These are phyloP conservation scores for Artibeus lituratus DNA, from an alignment of 2,797 vertebrate genomes.

Conservation along the genomic window DNA sequence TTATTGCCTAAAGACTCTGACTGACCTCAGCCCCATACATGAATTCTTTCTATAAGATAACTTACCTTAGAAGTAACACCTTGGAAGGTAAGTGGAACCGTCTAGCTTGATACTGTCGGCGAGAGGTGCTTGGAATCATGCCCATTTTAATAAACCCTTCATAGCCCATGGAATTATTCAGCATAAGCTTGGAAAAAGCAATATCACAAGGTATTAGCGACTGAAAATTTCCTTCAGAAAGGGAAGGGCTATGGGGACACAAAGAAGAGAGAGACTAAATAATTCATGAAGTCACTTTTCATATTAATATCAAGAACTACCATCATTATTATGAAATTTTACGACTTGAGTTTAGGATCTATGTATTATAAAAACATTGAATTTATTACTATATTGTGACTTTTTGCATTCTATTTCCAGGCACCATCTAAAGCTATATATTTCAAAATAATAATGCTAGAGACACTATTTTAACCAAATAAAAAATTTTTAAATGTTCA, in stretches of 20 bases:
- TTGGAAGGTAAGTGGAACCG: neutral
- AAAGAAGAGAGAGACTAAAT: constrained; percentile 6
- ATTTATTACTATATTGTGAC: neutral
- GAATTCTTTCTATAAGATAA: constrained; percentile 50
- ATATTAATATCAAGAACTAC: neutral
- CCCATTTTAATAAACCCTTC: constrained; percentile 31
- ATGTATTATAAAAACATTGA: neutral
- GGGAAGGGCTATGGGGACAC: neutral
- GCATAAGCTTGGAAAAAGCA: constrained; percentile 29
- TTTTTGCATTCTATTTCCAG: neutral
- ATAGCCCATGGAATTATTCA: constrained; percentile 34
- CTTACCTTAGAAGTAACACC: neutral
- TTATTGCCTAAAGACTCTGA: neutral
- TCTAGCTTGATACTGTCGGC: neutral
- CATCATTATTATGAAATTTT: neutral
- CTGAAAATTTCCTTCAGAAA: constrained; percentile 10
- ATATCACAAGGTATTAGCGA: neutral
- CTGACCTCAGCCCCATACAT: constrained; percentile 1
- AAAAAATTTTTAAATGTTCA: constrained; percentile 31
- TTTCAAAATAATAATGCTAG: constrained; percentile 44
- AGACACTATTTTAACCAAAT: neutral
- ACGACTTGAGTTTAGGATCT: constrained; percentile 15
- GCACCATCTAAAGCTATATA: neutral
- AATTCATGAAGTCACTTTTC: constrained; percentile 25
- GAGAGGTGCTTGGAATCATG: neutral